Evolutionary conservation across 2,113 vertebrate genomes (phyloP), one percentile per base, ranked within the genome.

Genomic region (Porphyrio hochstetteri): DNA sequence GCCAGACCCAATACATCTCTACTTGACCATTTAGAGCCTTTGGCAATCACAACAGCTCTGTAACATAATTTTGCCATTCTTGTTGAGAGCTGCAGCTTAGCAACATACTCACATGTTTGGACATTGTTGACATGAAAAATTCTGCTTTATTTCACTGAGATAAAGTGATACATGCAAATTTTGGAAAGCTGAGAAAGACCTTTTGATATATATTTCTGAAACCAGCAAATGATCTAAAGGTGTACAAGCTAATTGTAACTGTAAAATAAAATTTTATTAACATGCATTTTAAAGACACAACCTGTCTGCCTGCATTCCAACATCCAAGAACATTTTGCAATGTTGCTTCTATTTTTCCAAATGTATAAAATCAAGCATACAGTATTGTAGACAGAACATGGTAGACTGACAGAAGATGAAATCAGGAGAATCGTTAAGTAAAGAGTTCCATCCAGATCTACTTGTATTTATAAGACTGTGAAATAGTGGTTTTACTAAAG

Each of bases 241-340:
- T 40, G 23, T 8, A 15, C 10, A 36, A 0, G 0, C 0, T 40
- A 50, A 40, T 4, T 88, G 7, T n/a, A 82, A n/a, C 1, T 36
- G 12, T 12, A 72, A 92, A 86, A 68, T 44, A 55, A 24, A 50
- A 50, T 35, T 44, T 35, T 0, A 33, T 84, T 56, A 40, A 72
- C 48, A 4, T 29, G 11, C 7, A 24, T 9, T 42, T 80, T 59
- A 25, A 74, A 65, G 9, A 7, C 1, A 42, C 16, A 94, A 3
- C 1, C 38, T 57, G 82, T 85, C 16, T 7, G 60, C 3, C 2
- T 1, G 1, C 60, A 64, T 69, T 72, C 3, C 12, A 9, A 74
- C 40, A 65, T 18, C 11, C 17, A 52, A 46, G 13, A 82, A 18
- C 4, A 64, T 24, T 78, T 82, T 53, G 5, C 31, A 78, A 5